Evolutionary conservation across 2,888 invertebrate species (phyloP).

Genomic region (Dolomedes plantarius): DNA sequence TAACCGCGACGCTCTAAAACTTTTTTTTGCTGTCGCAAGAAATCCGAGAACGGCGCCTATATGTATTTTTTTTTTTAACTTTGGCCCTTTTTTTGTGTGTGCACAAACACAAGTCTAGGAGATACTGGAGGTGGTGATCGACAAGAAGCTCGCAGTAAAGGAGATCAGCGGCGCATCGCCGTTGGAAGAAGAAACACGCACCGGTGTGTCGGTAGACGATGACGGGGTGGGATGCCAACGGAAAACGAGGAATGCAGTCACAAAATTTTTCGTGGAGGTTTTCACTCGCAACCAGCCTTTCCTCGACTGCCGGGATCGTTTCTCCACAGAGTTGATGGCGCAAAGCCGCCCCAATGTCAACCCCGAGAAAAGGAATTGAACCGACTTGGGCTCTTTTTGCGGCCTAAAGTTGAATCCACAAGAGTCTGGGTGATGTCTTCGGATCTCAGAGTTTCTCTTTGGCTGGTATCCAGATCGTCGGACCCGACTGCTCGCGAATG

Average conservation of each 20-base stretch:
- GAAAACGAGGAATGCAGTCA: conserved; percentile 19
- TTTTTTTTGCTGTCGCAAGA: too few relatives aligned
- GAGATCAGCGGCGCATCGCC: background rate
- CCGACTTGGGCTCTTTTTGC: background rate
- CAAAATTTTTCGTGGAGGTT: background rate
- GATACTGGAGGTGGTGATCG: background rate
- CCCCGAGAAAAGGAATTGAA: background rate
- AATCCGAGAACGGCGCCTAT: too few relatives aligned
- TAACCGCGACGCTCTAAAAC: too few relatives aligned
- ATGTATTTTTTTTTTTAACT: too few relatives aligned
- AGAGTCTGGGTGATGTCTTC: background rate
- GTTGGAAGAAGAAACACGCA: background rate
- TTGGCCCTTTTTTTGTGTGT: background rate
- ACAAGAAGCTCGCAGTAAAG: background rate
- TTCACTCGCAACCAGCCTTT: background rate
- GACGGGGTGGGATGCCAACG: conserved; percentile 17
- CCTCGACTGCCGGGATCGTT: background rate
- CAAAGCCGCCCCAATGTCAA: conserved; percentile 4
- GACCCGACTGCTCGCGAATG: conserved; percentile 95
- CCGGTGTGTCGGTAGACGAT: background rate
- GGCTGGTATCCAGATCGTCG: conserved; percentile 97
- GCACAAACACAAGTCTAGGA: background rate
- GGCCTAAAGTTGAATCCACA: background rate
- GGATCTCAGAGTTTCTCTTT: conserved; percentile 81
- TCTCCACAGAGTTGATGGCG: background rate